Conservation (phyloP, 2,888 invertebrate genomes). For the Zygogramma bicolorata region DNA sequence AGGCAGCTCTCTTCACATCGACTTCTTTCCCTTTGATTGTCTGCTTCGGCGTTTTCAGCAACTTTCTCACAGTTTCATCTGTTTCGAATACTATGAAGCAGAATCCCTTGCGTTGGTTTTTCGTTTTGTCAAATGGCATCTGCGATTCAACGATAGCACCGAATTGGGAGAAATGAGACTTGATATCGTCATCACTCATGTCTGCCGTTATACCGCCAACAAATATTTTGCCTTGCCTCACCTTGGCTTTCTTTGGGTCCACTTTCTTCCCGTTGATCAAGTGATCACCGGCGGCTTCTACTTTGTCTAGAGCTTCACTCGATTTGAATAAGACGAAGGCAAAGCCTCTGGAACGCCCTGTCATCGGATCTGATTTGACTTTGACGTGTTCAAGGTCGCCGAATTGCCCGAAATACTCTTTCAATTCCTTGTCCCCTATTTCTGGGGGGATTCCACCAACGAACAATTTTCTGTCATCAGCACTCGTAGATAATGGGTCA, state of each 20-base stretch:
- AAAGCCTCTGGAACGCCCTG: slow-evolving; percentile 94
- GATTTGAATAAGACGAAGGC: slow-evolving; percentile 95
- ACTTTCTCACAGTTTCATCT: slow-evolving; percentile 92
- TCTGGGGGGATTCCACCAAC: slow-evolving; percentile 99
- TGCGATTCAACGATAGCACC: slow-evolving; percentile 96
- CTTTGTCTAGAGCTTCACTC: slow-evolving; percentile 91
- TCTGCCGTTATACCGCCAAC: slow-evolving; percentile 95
- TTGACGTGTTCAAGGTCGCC: slow-evolving; percentile 96
- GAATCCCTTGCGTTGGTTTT: slow-evolving; percentile 96
- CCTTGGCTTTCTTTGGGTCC: slow-evolving; percentile 96
- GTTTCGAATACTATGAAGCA: slow-evolving; percentile 98
- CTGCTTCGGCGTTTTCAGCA: slow-evolving; percentile 92
- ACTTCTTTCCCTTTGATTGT: slow-evolving; percentile 94
- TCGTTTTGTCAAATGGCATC: slow-evolving; percentile 97
- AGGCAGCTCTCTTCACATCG: slow-evolving; percentile 95
- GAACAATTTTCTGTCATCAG: slow-evolving; percentile 89
- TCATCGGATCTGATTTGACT: slow-evolving; percentile 96
- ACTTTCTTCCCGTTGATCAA: slow-evolving; percentile 95
- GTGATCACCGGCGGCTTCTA: slow-evolving; percentile 88
- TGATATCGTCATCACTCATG: slow-evolving; percentile 93
- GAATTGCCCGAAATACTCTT: slow-evolving; percentile 93
- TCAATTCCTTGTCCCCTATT: slow-evolving; percentile 95
- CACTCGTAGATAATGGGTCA: too few species aligned
- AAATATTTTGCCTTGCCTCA: slow-evolving; percentile 95
- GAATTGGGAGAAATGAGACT: slow-evolving; percentile 90